Evolutionary conservation across 2,113 vertebrate species (phyloP), one percentile per base, ranked within the genome.

Genomic region (Arvicanthis niloticus): DNA sequence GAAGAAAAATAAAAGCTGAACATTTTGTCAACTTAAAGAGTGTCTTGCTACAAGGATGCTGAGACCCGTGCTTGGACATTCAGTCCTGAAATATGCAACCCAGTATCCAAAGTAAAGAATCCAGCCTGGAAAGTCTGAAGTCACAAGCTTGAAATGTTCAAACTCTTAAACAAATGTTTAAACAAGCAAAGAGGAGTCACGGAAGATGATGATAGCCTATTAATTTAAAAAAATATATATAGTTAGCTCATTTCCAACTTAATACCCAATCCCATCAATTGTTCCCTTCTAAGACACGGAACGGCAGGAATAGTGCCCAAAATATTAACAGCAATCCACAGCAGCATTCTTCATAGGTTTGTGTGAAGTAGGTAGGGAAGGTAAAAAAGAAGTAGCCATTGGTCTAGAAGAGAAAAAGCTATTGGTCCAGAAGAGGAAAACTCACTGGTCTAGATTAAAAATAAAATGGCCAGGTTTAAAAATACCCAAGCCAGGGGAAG

Each of bases 1-100:
- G 92, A 95, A 94, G 37, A 88, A 96, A 95, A 91, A 86, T 87
- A 95, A 96, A 89, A 95, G 62, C 53, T 91, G 42, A 86, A 89
- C 60, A 76, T 92, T 91, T 91, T 68, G 68, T 95, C 81, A 73
- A n/a, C 88, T 93, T 86, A 29, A 95, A 93, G 48, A 72, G 19
- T 34, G 73, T 67, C 42, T 45, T 75, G 53, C 7, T 24, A 37
- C 40, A 7, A 73, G 53, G 45, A 73, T 88, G 87, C 45, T 93
- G 67, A 70, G 34, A 31, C 21, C 62, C 65, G 9, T n/a, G 56
- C 65, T 60, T 92, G 65, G 22, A 86, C 26, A 75, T 89, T 96
- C 70, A 60, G 70, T 56, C 42, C 75, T 76, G 34, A 96, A 95
- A 92, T 85, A 90, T 40, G 8, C 78, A 84, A 60, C 15, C 56